Conservation (phyloP, 2,113 vertebrate genomes). For the Gracilinanus agilis region DNA sequence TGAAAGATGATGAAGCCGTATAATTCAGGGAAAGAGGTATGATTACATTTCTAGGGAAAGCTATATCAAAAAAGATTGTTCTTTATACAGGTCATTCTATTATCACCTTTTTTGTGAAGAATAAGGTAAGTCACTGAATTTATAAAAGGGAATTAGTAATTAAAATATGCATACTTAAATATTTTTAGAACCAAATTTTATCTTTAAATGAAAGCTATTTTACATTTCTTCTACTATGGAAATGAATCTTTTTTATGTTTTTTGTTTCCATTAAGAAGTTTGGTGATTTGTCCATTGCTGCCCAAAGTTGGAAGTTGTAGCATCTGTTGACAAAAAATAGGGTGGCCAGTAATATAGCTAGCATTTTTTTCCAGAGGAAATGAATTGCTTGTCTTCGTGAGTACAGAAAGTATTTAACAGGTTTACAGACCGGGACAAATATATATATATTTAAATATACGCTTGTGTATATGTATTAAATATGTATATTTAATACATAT, state of each 20-base stretch:
- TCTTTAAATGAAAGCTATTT: constrained; percentile 2
- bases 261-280: neutral
- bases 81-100: constrained; percentile 23
- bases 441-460: too few relatives aligned
- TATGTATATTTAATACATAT: too few relatives aligned
- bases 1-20: constrained; percentile 38
- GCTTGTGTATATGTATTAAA: too few relatives aligned
- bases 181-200: constrained; percentile 43
- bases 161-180: constrained; percentile 13
- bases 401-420: too few relatives aligned
- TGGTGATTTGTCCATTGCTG: neutral
- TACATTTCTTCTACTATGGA: neutral
- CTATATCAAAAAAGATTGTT: neutral
- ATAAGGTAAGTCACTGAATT: constrained; percentile 53
- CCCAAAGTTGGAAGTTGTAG: neutral
- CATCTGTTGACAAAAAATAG: neutral
- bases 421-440: too few relatives aligned
- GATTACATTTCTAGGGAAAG: constrained; percentile 50
- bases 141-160: constrained; percentile 13
- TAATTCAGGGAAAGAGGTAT: constrained; percentile 42
- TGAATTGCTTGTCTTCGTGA: too few relatives aligned
- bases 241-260: neutral
- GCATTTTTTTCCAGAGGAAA: neutral
- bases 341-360: neutral
- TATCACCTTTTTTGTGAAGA: constrained; percentile 49